Conservation (phyloP, 2,888 invertebrate genomes). For the Adelognathus sp. region DNA sequence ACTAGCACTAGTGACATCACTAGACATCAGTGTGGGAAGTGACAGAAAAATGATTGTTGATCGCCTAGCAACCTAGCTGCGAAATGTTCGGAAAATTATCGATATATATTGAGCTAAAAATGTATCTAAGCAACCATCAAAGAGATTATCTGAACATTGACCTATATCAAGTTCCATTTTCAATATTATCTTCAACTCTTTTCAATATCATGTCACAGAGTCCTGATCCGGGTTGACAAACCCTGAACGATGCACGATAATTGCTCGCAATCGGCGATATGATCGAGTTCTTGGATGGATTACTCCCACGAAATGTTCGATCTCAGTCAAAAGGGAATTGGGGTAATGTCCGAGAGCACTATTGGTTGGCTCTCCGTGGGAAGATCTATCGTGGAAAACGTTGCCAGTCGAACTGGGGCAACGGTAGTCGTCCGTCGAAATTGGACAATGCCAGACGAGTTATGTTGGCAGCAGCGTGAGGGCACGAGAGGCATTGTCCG, state of each 20-base stretch:
- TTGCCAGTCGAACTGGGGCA: slow-evolving; percentile 26
- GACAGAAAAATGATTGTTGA: too few relatives aligned
- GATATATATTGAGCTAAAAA: too few relatives aligned
- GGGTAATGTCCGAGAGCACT: not conserved
- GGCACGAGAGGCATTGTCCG: slow-evolving; percentile 61
- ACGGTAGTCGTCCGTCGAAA: slow-evolving; percentile 58
- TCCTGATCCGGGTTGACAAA: too few relatives aligned
- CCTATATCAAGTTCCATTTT: too few relatives aligned
- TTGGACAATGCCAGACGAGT: slow-evolving; percentile 70
- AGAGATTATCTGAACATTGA: too few relatives aligned
- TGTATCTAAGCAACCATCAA: too few relatives aligned
- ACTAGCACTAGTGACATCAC: too few relatives aligned
- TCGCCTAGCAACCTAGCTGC: too few relatives aligned
- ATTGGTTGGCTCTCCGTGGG: not conserved
- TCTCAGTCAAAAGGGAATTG: not conserved
- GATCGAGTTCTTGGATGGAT: not conserved
- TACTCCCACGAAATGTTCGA: not conserved
- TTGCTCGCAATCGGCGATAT: not conserved
- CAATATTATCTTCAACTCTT: too few relatives aligned
- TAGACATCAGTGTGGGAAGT: too few relatives aligned
- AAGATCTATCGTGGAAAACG: not conserved
- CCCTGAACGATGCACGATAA: not conserved
- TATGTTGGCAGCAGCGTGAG: slow-evolving; percentile 63
- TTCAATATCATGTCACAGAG: too few relatives aligned
- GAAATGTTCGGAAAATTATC: too few relatives aligned